These are phyloP conservation scores for Pegoplata infirma DNA, from an alignment of 2,888 invertebrate species.

Conservation along the genomic window DNA sequence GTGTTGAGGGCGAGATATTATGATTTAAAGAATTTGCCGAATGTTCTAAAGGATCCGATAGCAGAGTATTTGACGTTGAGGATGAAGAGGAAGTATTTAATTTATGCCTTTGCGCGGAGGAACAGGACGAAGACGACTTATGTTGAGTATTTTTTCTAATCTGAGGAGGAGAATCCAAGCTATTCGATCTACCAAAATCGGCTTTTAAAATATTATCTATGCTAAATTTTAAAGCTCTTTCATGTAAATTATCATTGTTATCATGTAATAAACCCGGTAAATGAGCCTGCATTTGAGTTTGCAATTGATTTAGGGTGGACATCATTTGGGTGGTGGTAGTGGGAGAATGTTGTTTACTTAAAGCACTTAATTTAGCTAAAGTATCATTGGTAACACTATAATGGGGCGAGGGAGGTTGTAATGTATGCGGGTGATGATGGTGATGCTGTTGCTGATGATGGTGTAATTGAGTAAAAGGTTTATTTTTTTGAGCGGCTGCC, in stretches of 20 bases:
- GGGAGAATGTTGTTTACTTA: slow-evolving; percentile 67
- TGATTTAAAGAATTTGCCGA: slow-evolving; percentile 67
- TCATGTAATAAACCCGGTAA: slow-evolving; percentile 66
- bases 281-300: slow-evolving; percentile 73
- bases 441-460: slow-evolving; percentile 51
- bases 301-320: slow-evolving; percentile 68
- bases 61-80: slow-evolving; percentile 64
- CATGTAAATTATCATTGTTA: slow-evolving; percentile 78
- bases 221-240: slow-evolving; percentile 86
- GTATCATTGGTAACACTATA: slow-evolving; percentile 61
- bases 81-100: slow-evolving; percentile 23
- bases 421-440: slow-evolving; percentile 47
- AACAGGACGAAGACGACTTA: no score
- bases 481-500: slow-evolving; percentile 58
- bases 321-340: slow-evolving; percentile 53
- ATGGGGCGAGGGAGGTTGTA: slow-evolving; percentile 9
- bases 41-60: slow-evolving; percentile 48
- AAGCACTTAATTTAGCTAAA: slow-evolving; percentile 74
- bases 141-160: slow-evolving; percentile 17
- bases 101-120: slow-evolving; percentile 53
- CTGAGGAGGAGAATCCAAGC: slow-evolving; percentile 45
- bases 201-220: slow-evolving; percentile 92
- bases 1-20: slow-evolving; percentile 55
- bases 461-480: slow-evolving; percentile 58
- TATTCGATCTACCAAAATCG: slow-evolving; percentile 84